Percentiles rank a stretch among this genome's conserved stretches.
Evolutionary conservation across 1,140 invertebrate genomes (phyloP).

Genomic region (Conopomorpha cramerella): DNA sequence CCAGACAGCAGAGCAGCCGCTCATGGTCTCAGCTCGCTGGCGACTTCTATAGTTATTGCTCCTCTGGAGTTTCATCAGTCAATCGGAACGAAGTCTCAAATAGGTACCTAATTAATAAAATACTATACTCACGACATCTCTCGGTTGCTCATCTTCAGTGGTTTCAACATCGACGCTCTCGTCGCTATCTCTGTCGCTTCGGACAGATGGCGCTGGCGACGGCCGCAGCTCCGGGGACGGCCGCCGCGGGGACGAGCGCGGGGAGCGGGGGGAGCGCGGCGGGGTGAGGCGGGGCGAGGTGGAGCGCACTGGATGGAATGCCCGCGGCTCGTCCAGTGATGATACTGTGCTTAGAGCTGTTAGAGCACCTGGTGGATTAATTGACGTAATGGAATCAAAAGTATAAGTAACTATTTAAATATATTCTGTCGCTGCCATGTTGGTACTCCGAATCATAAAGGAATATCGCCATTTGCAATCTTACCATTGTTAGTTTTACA

Average conservation of each 20-base stretch:
- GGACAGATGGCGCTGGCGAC: constrained; percentile 28
- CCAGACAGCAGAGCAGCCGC: no score
- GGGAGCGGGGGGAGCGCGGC: constrained; percentile 20
- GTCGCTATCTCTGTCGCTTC: constrained; percentile 43
- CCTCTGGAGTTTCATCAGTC: no score
- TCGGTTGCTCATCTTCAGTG: constrained; percentile 41
- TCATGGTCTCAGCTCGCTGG: no score
- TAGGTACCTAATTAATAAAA: no score
- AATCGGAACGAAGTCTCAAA: no score
- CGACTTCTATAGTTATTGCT: no score
- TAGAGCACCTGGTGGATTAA: constrained; percentile 21
- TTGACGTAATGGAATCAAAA: background rate
- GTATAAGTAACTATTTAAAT: constrained; percentile 1
- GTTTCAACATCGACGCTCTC: constrained; percentile 53
- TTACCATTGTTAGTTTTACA: no score
- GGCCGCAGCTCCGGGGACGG: constrained; percentile 21
- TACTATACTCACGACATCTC: constrained; percentile 27
- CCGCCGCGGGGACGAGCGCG: constrained; percentile 5
- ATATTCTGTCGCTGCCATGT: no score
- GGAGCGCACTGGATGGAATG: constrained; percentile 39
- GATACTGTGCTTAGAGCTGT: constrained; percentile 37
- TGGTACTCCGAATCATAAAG: no score
- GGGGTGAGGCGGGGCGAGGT: constrained; percentile 40
- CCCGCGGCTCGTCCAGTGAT: constrained; percentile 37
- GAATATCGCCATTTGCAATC: no score